Evolutionary conservation across 2,888 invertebrate species (phyloP).

Genomic region (Entomobrya proxima): DNA sequence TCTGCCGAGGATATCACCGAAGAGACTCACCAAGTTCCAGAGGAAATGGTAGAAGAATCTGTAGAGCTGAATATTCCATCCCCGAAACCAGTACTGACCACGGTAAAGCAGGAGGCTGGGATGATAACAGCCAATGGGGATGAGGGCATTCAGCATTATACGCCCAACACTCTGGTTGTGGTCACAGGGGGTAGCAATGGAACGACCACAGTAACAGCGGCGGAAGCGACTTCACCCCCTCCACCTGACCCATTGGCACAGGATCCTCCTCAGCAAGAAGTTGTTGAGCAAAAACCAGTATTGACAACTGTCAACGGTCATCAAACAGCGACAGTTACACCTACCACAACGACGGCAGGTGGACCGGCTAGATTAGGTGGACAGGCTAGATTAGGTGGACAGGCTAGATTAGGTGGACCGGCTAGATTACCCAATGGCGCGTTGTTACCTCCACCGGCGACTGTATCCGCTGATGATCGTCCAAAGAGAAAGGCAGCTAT

Average conservation of each 20-base stretch:
- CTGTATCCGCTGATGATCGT: slow-evolving; percentile 32
- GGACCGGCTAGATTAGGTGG: background rate
- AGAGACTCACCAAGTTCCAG: background rate
- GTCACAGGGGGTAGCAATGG: slow-evolving; percentile 34
- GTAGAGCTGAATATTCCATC: slow-evolving; percentile 60
- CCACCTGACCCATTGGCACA: too few species aligned
- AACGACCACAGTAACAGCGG: background rate
- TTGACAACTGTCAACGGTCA: slow-evolving; percentile 39
- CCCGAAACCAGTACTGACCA: slow-evolving; percentile 55
- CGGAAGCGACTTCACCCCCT: too few species aligned
- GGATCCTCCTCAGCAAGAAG: background rate
- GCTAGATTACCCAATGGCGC: slow-evolving; percentile 18
- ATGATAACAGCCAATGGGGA: background rate
- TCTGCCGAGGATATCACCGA: slow-evolving; percentile 44
- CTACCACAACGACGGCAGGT: background rate
- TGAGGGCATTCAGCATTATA: background rate
- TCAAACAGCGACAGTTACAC: background rate
- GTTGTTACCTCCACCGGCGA: background rate
- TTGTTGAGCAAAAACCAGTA: slow-evolving; percentile 45
- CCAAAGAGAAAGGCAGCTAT: slow-evolving; percentile 61
- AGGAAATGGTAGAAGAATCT: slow-evolving; percentile 39
- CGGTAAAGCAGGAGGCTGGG: slow-evolving; percentile 50
- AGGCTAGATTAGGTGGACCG: background rate
- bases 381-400: background rate
- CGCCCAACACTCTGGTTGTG: slow-evolving; percentile 19